These are phyloP conservation scores for Dicerorhinus sumatrensis DNA, from an alignment of 2,113 vertebrate species.

Conservation along the genomic window DNA sequence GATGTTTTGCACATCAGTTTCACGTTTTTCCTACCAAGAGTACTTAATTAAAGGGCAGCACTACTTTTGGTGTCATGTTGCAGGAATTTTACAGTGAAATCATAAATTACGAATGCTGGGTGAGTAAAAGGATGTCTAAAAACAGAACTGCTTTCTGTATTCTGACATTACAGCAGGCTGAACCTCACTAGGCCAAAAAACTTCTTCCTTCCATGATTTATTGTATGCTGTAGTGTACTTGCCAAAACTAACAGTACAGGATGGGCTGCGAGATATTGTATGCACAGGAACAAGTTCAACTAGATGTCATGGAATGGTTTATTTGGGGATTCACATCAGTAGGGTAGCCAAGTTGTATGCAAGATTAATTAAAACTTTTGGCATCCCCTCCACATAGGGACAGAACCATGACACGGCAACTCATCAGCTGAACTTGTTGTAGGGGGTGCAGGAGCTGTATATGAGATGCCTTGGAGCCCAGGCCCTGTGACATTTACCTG, in stretches of 20 bases:
- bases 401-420: background rate
- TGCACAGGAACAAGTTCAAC: constrained; percentile 91
- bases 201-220: constrained; percentile 96
- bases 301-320: constrained; percentile 89
- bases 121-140: constrained; percentile 91
- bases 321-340: constrained; percentile 78
- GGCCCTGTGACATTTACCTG: background rate
- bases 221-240: constrained; percentile 90
- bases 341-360: constrained; percentile 62
- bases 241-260: constrained; percentile 95
- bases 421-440: background rate
- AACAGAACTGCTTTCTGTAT: constrained; percentile 90
- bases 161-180: constrained; percentile 88
- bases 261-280: constrained; percentile 92
- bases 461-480: background rate
- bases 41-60: constrained; percentile 90
- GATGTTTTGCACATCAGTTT: constrained; percentile 88
- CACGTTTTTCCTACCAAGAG: constrained; percentile 88
- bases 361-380: constrained; percentile 57
- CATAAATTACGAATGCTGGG: constrained; percentile 90
- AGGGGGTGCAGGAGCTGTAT: background rate
- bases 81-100: constrained; percentile 90
- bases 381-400: background rate
- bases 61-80: constrained; percentile 90
- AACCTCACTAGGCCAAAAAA: constrained; percentile 86